Percentiles rank a stretch among this genome's conserved stretches.
These are phyloP conservation scores for Lochmaea capreae DNA, from an alignment of 2,888 invertebrate species.

Conservation along the genomic window DNA sequence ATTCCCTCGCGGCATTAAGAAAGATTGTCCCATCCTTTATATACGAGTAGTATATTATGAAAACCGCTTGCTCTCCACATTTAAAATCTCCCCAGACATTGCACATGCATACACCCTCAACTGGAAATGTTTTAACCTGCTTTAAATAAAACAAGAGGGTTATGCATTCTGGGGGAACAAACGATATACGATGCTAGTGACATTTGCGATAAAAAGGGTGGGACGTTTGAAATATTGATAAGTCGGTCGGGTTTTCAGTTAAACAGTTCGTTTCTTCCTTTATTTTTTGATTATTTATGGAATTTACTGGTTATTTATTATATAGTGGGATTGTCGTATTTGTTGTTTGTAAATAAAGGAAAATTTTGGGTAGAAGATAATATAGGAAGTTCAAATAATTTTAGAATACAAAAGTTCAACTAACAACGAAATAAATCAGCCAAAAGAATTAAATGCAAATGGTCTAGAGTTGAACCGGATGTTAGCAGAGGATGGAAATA, in stretches of 20 bases:
- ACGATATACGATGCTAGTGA: constrained; percentile 10
- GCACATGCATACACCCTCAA: constrained; percentile 6
- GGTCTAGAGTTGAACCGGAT: no score
- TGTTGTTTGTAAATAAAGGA: no score
- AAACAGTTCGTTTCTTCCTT: not conserved
- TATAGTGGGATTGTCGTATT: no score
- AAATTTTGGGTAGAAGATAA: no score
- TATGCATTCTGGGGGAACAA: constrained; percentile 6
- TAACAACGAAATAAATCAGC: no score
- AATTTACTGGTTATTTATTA: no score
- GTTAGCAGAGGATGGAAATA: no score
- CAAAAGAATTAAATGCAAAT: no score
- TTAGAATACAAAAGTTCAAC: no score
- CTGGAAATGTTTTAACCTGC: constrained; percentile 14
- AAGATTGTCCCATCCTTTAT: not conserved
- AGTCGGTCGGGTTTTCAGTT: not conserved
- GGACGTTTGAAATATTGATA: constrained; percentile 5
- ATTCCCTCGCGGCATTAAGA: not conserved
- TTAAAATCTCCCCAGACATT: not conserved
- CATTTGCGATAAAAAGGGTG: constrained; percentile 11
- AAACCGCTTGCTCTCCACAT: not conserved
- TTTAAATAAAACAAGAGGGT: constrained; percentile 16
- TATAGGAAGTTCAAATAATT: no score
- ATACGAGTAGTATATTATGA: not conserved
- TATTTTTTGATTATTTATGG: not conserved